phyloP scores from a whole-genome alignment of 2,797 vertebrate genomes.

The Uromys caudimaculatus region DNA sequence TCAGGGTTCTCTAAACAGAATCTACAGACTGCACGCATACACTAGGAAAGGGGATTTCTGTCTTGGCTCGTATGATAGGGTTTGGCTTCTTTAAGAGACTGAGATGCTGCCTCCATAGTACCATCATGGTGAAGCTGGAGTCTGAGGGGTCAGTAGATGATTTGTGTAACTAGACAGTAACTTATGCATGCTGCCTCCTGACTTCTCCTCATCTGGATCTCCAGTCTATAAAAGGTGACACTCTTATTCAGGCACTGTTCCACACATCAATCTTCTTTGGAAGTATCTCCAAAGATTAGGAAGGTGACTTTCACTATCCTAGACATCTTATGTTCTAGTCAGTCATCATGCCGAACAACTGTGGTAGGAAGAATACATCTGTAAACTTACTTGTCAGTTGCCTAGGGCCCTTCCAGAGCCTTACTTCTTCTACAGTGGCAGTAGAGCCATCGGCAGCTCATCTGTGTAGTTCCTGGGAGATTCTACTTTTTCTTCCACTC shows the following conservation, averaged over 20 bases:
- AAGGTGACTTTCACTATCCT: background rate
- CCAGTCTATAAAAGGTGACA: background rate
- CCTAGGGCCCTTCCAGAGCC: rapidly evolving
- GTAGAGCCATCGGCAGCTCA: background rate
- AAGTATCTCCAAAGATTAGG: background rate
- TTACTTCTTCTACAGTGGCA: rapidly evolving
- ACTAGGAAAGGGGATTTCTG: background rate
- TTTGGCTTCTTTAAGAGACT: background rate
- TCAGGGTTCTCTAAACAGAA: background rate
- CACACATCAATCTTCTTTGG: background rate
- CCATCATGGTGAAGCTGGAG: background rate
- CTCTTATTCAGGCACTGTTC: background rate
- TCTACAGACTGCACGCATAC: background rate
- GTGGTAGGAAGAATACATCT: rapidly evolving
- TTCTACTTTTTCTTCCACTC: background rate
- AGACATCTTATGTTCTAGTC: background rate
- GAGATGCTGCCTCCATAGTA: background rate
- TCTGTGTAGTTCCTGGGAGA: background rate
- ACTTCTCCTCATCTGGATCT: background rate
- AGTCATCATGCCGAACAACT: background rate
- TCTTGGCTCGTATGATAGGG: background rate
- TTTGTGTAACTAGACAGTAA: background rate
- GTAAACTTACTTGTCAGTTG: no score
- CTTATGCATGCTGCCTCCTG: background rate
- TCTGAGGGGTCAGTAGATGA: background rate